Percentiles rank a stretch among this genome's conserved stretches.
These are phyloP conservation scores for Ischnura elegans DNA, from an alignment of 2,888 invertebrate species.

Conservation along the genomic window DNA sequence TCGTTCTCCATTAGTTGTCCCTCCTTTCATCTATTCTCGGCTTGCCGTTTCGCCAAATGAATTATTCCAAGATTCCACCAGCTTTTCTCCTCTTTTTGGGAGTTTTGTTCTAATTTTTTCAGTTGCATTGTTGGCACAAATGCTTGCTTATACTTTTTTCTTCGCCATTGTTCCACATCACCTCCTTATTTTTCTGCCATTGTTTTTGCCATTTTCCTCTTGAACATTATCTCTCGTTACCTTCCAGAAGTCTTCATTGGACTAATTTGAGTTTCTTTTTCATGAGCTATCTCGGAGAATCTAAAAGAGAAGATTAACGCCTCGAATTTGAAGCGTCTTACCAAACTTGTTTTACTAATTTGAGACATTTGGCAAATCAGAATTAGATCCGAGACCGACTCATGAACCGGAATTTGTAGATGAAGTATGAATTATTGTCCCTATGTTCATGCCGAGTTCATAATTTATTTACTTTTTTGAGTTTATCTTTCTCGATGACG, in stretches of 20 bases:
- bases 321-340: too few relatives aligned
- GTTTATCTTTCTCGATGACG: too few relatives aligned
- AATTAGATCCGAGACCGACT: too few relatives aligned
- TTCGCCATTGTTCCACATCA: background rate
- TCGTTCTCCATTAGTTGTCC: background rate
- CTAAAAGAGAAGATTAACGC: too few relatives aligned
- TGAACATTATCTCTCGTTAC: background rate
- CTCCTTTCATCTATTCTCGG: background rate
- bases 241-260: background rate
- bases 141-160: background rate
- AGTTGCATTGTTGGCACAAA: background rate
- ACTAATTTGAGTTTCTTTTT: background rate
- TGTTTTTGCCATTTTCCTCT: background rate
- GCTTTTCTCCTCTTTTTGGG: background rate
- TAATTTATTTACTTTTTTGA: too few relatives aligned
- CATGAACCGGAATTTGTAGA: too few relatives aligned
- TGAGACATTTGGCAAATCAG: too few relatives aligned
- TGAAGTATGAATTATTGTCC: too few relatives aligned
- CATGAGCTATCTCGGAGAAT: background rate
- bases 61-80: background rate
- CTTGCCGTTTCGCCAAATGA: conserved; percentile 1
- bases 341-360: too few relatives aligned
- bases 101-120: background rate
- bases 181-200: background rate
- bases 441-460: too few relatives aligned